These are phyloP conservation scores for Sphecodes monilicornis DNA, from an alignment of 2,888 invertebrate species.

Conservation along the genomic window DNA sequence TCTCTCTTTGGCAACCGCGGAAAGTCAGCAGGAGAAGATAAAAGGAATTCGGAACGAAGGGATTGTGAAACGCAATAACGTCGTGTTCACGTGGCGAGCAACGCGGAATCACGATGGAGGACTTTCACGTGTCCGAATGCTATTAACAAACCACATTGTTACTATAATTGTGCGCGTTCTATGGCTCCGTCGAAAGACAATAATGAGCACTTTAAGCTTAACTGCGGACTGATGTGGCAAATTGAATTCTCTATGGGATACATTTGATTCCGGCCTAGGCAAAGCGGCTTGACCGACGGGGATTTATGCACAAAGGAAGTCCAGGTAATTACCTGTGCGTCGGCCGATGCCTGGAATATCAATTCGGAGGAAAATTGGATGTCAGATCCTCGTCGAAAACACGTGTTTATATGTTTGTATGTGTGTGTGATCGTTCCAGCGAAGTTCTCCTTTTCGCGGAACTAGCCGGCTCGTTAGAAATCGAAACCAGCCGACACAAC, in stretches of 20 bases:
- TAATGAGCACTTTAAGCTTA: constrained; percentile 61
- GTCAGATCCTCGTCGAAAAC: constrained; percentile 49
- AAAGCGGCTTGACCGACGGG: constrained; percentile 58
- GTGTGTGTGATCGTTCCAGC: not conserved
- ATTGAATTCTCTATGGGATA: constrained; percentile 64
- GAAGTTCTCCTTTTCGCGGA: constrained; percentile 18
- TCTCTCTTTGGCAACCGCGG: not conserved
- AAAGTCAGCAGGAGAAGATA: not conserved
- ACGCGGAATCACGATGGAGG: constrained; percentile 22
- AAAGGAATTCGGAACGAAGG: not conserved
- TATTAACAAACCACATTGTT: constrained; percentile 49
- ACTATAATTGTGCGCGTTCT: constrained; percentile 36
- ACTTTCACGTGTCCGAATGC: constrained; percentile 23
- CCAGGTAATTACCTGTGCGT: constrained; percentile 66
- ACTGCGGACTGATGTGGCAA: constrained; percentile 59
- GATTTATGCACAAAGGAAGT: constrained; percentile 68
- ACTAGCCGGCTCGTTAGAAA: constrained; percentile 2
- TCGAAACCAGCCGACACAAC: constrained; percentile 15
- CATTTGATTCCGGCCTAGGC: constrained; percentile 62
- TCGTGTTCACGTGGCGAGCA: constrained; percentile 3
- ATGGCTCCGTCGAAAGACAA: constrained; percentile 33
- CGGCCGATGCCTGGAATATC: constrained; percentile 62
- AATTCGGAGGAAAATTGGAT: constrained; percentile 58
- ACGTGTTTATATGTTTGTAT: not conserved
- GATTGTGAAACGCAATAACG: not conserved